Conservation (phyloP, 2,888 invertebrate species). For the Epsilonema sp. region DNA sequence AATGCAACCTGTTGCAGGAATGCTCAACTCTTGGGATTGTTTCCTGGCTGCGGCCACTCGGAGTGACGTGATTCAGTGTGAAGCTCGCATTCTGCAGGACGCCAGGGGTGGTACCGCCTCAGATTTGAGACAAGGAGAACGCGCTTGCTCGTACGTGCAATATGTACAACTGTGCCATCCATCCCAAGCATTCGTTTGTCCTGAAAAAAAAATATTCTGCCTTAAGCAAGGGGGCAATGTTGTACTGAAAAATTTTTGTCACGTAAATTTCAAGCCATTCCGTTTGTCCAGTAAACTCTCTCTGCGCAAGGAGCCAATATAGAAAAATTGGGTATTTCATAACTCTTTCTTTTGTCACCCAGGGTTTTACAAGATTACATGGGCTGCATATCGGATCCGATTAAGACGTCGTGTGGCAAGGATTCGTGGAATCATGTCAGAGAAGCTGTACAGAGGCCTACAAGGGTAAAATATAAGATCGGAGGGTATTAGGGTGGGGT, state of each 20-base stretch:
- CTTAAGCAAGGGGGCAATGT: too few species aligned
- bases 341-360: too few species aligned
- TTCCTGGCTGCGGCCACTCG: constrained; percentile 14
- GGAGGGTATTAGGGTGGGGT: too few species aligned
- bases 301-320: too few species aligned
- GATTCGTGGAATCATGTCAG: constrained; percentile 13
- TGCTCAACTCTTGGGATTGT: constrained; percentile 17
- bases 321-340: too few species aligned
- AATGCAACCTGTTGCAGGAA: constrained; percentile 10
- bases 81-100: constrained; percentile 12
- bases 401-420: constrained; percentile 13
- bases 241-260: too few species aligned
- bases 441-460: not conserved
- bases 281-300: too few species aligned
- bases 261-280: too few species aligned
- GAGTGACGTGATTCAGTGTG: constrained; percentile 13
- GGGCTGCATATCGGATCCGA: constrained; percentile 16
- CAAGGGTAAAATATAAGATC: too few species aligned
- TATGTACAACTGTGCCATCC: too few species aligned
- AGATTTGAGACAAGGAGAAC: constrained; percentile 5
- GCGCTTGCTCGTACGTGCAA: constrained; percentile 15
- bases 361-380: constrained; percentile 17
- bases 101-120: constrained; percentile 10
- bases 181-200: too few species aligned
- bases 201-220: too few species aligned